Conservation (phyloP, 2,113 vertebrate genomes). For the Trematocara marginatum region DNA sequence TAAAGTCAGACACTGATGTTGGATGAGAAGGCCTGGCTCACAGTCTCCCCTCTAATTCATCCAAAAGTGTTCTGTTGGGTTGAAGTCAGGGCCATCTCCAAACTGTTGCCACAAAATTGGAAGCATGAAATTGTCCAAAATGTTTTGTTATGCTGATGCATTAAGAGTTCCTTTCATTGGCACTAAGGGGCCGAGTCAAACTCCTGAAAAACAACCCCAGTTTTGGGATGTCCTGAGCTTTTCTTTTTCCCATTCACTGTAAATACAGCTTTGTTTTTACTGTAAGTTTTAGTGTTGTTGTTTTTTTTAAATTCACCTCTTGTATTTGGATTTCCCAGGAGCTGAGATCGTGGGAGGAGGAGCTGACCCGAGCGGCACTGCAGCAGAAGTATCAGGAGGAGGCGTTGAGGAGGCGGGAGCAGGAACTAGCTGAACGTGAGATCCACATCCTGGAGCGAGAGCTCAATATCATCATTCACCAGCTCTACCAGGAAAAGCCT, state of each 20-base stretch:
- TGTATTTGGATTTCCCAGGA: constrained; percentile 70
- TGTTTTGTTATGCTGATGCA: not conserved
- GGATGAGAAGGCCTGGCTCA: not conserved
- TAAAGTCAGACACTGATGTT: not conserved
- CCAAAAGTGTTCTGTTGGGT: not conserved
- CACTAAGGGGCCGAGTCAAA: not conserved
- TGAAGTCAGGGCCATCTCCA: not conserved
- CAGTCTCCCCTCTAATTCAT: not conserved
- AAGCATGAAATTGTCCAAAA: not conserved
- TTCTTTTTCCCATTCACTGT: not conserved
- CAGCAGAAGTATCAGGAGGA: constrained; percentile 97
- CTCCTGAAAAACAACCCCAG: not conserved
- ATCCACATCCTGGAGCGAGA: constrained; percentile 95
- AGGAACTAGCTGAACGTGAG: constrained; percentile 91
- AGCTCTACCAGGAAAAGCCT: constrained; percentile 95
- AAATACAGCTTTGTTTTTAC: not conserved
- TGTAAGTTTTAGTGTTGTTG: not conserved
- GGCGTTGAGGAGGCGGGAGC: constrained; percentile 84
- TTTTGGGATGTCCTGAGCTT: not conserved
- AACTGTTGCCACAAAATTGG: not conserved
- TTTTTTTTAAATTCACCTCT: not conserved
- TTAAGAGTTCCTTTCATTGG: not conserved
- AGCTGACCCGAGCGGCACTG: constrained; percentile 86
- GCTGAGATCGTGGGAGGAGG: constrained; percentile 94
- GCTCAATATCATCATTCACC: constrained; percentile 97